phyloP scores from a whole-genome alignment of 1,140 invertebrate species.

The Brachionus rotundiformis region DNA sequence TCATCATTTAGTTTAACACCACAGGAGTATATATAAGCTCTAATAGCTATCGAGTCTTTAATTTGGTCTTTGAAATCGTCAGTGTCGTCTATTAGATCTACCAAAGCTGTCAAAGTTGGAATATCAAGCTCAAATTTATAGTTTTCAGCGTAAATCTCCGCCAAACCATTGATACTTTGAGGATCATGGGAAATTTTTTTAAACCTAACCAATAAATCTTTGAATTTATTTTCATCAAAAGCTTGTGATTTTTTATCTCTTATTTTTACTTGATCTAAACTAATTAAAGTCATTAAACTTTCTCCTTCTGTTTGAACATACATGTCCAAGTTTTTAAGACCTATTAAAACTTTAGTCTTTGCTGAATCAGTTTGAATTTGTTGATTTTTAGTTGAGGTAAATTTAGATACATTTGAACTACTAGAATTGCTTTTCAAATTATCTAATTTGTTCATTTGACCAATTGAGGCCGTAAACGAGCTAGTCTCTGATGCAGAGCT shows the following conservation, averaged over 20 bases:
- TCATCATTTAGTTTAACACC: conserved; percentile 37
- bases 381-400: background rate
- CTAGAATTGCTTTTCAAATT: background rate
- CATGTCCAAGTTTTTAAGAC: background rate
- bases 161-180: background rate
- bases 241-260: background rate
- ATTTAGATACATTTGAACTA: background rate
- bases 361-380: background rate
- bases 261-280: conserved; percentile 8
- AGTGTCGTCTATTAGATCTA: conserved; percentile 40
- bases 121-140: background rate
- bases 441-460: background rate
- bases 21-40: background rate
- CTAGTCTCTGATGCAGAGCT: conserved; percentile 13
- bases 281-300: background rate
- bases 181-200: background rate
- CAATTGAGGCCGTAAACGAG: background rate
- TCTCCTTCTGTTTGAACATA: conserved; percentile 17
- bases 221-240: background rate
- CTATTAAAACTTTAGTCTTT: background rate
- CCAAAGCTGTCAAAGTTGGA: conserved; percentile 6
- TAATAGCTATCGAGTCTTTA: background rate
- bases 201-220: conserved; percentile 9
- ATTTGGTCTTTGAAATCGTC: background rate
- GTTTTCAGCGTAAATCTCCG: background rate